These are phyloP conservation scores for Nanorana parkeri DNA, from an alignment of 2,113 vertebrate species.

Conservation along the genomic window DNA sequence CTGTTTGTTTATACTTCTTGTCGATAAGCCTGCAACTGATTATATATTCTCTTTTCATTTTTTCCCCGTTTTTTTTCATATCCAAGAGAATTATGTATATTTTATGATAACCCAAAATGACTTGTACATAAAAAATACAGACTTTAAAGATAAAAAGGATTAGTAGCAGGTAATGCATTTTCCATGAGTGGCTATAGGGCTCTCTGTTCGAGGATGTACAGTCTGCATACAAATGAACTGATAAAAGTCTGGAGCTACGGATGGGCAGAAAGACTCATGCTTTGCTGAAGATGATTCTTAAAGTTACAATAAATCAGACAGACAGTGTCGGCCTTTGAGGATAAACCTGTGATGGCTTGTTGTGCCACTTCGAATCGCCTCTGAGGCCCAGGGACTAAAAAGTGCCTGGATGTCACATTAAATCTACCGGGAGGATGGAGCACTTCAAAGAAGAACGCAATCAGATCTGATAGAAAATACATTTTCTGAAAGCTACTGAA, in stretches of 20 bases:
- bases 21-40: conserved; percentile 79
- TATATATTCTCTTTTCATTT: conserved; percentile 84
- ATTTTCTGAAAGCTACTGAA: conserved; percentile 91
- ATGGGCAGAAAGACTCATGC: conserved; percentile 79
- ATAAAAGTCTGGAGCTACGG: conserved; percentile 81
- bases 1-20: conserved; percentile 81
- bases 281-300: conserved; percentile 86
- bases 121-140: conserved; percentile 87
- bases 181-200: conserved; percentile 87
- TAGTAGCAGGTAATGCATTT: conserved; percentile 89
- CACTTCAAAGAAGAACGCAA: conserved; percentile 86
- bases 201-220: conserved; percentile 75
- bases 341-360: conserved; percentile 87
- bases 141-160: conserved; percentile 90
- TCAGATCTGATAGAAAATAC: conserved; percentile 91
- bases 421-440: conserved; percentile 84
- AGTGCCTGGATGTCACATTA: conserved; percentile 88
- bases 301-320: conserved; percentile 91
- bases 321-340: conserved; percentile 88
- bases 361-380: conserved; percentile 86
- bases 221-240: conserved; percentile 87
- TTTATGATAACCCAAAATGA: conserved; percentile 87
- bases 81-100: conserved; percentile 80
- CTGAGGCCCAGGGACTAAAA: conserved; percentile 84
- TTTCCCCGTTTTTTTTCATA: conserved; percentile 66